Conservation (phyloP, 2,888 invertebrate genomes). For the Synergus gifuensis region DNA sequence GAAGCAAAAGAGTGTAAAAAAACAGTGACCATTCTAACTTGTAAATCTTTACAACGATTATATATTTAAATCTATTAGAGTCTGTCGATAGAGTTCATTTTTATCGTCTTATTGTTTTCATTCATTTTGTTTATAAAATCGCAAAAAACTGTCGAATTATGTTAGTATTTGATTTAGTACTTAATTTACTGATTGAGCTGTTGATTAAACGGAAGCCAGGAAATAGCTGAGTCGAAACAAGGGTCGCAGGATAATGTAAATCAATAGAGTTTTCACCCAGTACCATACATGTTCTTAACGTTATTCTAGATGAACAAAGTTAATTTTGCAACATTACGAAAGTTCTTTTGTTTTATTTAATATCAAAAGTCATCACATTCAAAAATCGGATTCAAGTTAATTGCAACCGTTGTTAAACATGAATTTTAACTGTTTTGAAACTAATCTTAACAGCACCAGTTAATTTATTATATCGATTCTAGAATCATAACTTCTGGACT, state of each 20-base stretch:
- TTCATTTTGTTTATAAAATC: background rate
- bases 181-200: background rate
- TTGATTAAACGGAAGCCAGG: background rate
- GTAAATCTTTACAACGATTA: too few relatives aligned
- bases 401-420: background rate
- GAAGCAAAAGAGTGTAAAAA: background rate
- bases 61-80: background rate
- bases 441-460: constrained; percentile 2
- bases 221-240: background rate
- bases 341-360: background rate
- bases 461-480: background rate
- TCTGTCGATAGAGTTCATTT: background rate
- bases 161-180: background rate
- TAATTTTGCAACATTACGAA: too few relatives aligned
- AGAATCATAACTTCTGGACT: background rate
- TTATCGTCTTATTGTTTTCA: background rate
- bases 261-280: background rate
- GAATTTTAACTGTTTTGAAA: background rate
- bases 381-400: background rate
- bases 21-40: too few relatives aligned
- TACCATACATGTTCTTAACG: background rate
- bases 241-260: background rate
- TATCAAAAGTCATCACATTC: background rate
- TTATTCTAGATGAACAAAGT: background rate
- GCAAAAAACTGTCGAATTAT: background rate